phyloP scores from a whole-genome alignment of 2,888 invertebrate genomes.

The Ernsta delagoae region DNA sequence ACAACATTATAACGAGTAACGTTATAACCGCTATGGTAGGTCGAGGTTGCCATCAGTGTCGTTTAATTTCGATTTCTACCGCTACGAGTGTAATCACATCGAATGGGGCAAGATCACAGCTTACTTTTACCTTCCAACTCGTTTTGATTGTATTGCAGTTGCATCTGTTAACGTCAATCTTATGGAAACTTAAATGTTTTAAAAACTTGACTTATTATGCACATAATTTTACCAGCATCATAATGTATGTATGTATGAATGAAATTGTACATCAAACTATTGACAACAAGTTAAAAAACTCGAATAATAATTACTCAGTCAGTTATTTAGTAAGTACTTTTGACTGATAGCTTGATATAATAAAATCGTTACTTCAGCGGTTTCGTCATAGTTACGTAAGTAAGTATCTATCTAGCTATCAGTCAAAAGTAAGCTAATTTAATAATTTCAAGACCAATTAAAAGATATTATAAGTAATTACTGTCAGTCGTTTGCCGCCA shows the following conservation, averaged over 20 bases:
- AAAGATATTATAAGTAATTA: constrained; percentile 1
- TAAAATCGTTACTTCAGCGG: no score
- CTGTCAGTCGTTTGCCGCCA: neutral
- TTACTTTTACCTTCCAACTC: constrained; percentile 2
- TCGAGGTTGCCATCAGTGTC: neutral
- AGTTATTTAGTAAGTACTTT: no score
- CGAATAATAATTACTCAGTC: no score
- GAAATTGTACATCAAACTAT: neutral
- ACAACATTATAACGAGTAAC: no score
- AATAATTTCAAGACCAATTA: constrained; percentile 7
- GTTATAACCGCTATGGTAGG: no score
- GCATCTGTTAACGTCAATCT: neutral
- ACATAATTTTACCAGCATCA: neutral
- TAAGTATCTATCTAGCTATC: constrained; percentile 20
- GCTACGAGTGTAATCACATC: constrained; percentile 22
- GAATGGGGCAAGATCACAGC: constrained; percentile 5
- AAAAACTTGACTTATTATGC: no score
- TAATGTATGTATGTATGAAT: neutral
- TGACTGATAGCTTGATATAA: neutral
- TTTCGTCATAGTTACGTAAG: neutral
- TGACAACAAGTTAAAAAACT: no score
- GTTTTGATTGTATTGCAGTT: neutral
- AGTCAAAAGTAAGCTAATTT: constrained; percentile 6
- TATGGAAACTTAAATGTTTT: neutral
- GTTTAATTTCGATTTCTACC: constrained; percentile 30